Conservation (phyloP, 2,888 invertebrate species). For the Tetragonisca angustula region DNA sequence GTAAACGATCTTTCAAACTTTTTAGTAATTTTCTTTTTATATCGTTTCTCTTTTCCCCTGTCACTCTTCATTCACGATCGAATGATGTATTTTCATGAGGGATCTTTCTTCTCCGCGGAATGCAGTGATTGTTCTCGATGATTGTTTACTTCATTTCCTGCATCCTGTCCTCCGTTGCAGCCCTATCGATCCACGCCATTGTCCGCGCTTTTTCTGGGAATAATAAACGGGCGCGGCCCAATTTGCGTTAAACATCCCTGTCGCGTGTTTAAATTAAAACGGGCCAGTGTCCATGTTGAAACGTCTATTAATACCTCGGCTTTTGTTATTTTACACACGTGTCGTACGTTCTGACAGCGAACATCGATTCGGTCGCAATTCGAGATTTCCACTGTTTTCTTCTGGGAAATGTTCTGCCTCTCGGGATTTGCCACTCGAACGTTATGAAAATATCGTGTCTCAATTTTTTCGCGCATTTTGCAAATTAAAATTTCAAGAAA, state of each 20-base stretch:
- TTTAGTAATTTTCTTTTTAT: neutral
- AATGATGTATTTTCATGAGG: neutral
- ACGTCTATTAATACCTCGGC: neutral
- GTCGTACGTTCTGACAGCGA: neutral
- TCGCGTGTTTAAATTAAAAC: neutral
- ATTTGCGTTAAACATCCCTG: conserved; percentile 34
- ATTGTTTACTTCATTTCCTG: conserved; percentile 52
- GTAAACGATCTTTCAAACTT: no score
- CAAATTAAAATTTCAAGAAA: no score
- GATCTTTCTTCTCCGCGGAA: no score
- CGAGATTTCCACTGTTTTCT: no score
- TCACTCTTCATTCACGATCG: neutral
- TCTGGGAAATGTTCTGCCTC: no score
- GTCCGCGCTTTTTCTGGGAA: conserved; percentile 55
- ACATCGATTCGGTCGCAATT: no score
- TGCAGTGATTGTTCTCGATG: neutral
- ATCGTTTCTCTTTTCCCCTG: neutral
- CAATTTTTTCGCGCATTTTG: no score
- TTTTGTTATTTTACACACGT: neutral
- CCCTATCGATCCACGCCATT: conserved; percentile 46
- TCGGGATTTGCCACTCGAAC: no score
- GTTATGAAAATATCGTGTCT: no score
- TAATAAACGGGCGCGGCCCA: conserved; percentile 56
- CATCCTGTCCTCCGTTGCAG: conserved; percentile 29
- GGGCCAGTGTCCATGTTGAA: neutral